Percentiles rank a stretch among this genome's conserved stretches.
phyloP scores from a whole-genome alignment of 2,797 vertebrate species.

The Acropternis orthonyx region DNA sequence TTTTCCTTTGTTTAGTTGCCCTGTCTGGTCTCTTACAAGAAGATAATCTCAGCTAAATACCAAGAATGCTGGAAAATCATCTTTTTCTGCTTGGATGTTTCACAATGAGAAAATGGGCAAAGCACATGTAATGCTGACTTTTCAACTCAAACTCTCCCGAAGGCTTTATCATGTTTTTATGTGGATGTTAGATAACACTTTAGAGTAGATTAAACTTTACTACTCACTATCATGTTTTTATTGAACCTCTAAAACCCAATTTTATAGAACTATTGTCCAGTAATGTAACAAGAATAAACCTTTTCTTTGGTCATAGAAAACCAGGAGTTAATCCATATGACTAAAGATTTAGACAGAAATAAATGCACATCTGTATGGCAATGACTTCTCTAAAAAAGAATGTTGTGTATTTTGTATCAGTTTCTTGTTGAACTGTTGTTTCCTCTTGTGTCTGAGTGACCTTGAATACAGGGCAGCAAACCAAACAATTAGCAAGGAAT shows the following conservation, averaged over 20 bases:
- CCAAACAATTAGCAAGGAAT: not conserved
- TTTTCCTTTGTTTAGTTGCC: not conserved
- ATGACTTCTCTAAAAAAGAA: not conserved
- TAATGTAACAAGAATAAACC: conserved; percentile 9
- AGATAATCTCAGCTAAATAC: not conserved
- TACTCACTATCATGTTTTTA: conserved; percentile 1
- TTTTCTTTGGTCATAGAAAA: conserved; percentile 5
- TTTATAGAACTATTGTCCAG: conserved; percentile 5
- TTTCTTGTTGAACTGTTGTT: not conserved
- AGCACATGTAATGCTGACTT: not conserved
- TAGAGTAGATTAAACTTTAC: conserved; percentile 41
- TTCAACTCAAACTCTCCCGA: not conserved
- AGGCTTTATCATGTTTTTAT: not conserved
- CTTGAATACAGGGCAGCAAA: not conserved
- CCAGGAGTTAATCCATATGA: not conserved
- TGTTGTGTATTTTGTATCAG: not conserved
- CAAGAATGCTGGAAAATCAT: not conserved
- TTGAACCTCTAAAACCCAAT: conserved; percentile 11
- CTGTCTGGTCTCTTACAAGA: not conserved
- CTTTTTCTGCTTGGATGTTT: not conserved
- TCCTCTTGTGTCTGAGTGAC: not conserved
- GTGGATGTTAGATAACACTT: not conserved
- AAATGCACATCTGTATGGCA: not conserved
- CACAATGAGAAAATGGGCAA: not conserved
- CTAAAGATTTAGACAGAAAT: not conserved